Conservation (phyloP, 2,113 vertebrate genomes). For the Calidris pugnax region DNA sequence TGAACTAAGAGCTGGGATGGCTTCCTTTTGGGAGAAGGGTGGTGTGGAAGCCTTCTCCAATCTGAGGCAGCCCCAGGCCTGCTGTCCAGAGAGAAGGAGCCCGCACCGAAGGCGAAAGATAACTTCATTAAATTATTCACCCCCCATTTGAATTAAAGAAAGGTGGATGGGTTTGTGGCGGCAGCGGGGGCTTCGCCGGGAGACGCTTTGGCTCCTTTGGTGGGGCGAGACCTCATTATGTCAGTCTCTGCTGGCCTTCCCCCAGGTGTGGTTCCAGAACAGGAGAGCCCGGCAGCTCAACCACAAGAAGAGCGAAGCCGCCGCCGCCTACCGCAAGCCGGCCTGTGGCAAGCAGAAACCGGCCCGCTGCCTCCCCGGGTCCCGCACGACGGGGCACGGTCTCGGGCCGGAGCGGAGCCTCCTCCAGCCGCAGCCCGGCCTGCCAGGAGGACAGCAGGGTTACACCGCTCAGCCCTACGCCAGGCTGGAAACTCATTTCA, state of each 20-base stretch:
- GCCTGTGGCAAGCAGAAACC: background rate
- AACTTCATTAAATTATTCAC: background rate
- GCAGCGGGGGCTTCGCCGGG: background rate
- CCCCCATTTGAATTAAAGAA: background rate
- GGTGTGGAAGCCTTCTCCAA: background rate
- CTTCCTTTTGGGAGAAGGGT: background rate
- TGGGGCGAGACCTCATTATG: constrained; percentile 25
- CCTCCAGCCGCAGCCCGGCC: background rate
- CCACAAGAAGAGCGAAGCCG: constrained; percentile 31
- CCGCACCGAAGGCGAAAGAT: background rate
- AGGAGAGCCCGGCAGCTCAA: constrained; percentile 59
- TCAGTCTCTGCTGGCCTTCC: background rate
- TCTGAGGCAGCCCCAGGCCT: background rate
- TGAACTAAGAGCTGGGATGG: background rate
- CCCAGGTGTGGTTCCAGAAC: constrained; percentile 71
- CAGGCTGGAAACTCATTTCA: background rate
- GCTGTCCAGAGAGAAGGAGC: background rate
- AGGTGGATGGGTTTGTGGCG: background rate
- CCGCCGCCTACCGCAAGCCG: background rate
- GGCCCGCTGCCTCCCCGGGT: background rate
- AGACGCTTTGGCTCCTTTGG: constrained; percentile 39
- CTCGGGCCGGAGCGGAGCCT: background rate
- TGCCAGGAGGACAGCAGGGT: background rate
- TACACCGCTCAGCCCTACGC: background rate
- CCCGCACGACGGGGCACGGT: no score